Evolutionary conservation across 2,113 vertebrate genomes (phyloP), one percentile per base, ranked within the genome.

Genomic region (Acrocephalus arundinaceus): DNA sequence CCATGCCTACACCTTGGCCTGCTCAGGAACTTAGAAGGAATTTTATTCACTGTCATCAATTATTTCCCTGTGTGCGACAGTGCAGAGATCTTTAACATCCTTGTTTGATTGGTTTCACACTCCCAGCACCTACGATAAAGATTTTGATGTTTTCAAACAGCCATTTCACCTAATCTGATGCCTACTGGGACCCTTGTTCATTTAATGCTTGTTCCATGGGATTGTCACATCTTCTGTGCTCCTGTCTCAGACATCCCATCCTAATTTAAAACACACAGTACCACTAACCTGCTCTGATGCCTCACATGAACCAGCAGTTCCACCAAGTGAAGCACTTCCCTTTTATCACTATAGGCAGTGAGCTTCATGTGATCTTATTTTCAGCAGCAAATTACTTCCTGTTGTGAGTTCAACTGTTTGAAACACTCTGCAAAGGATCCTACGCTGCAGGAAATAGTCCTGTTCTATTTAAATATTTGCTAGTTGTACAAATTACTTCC

Each of bases 301-400:
- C 68, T 81, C 91, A 39, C 74, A 31, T 67, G n/a, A 91, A 67
- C 72, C 28, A 85, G 82, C 58, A 88, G 72, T 57, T 94, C 90
- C 76, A 95, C 68, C 66, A 75, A 94, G 88, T n/a, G 78, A 95
- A 95, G 84, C 48, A 94, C 93, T 97, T 97, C 95, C 88, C 75
- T 92, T 93, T 95, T 85, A 95, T 92, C 95, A 96, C 85, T 91
- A 85, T 43, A 72, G 51, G 87, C 91, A 95, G 74, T 33, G 61
- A 67, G 52, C 49, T 90, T 92, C 93, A 80, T 86, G 86, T 82
- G 97, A 94, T 96, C 95, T 96, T 96, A 95, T 95, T 97, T 97
- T 96, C 96, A 87, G 73, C 88, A 96, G 96, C 90, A 97, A 96
- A 97, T 97, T 96, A 97, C 95, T 98, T 97, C 97, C 85, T 85